Percentiles rank a stretch among this genome's conserved stretches.
Conservation (phyloP, 64 coral and sea anemone species). For the Montipora capricornis region DNA sequence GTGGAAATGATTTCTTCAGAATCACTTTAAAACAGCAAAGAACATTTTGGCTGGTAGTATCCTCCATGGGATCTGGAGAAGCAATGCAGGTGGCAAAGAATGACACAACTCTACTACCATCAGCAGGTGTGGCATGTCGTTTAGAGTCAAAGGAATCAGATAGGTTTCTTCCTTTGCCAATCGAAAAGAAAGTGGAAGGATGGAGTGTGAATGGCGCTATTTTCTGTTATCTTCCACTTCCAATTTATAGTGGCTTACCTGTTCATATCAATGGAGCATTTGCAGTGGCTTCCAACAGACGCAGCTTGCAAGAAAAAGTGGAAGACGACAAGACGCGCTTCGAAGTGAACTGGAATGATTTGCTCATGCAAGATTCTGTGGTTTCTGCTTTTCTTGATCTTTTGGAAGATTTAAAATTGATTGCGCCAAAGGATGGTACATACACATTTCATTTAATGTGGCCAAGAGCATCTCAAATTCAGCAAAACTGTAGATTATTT, state of each 20-base stretch:
- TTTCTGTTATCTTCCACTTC: slow-evolving; percentile 77
- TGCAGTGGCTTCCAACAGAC: no score
- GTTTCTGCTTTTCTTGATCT: slow-evolving; percentile 42
- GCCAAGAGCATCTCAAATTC: slow-evolving; percentile 53
- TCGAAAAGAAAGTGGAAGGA: not conserved
- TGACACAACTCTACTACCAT: slow-evolving; percentile 54
- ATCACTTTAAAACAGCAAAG: no score
- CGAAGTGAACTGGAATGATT: no score
- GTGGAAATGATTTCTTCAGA: slow-evolving; percentile 46
- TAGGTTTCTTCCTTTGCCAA: slow-evolving; percentile 1
- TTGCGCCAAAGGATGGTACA: not conserved
- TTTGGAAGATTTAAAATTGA: slow-evolving; percentile 6
- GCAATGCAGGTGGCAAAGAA: slow-evolving; percentile 42
- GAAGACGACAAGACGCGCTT: no score
- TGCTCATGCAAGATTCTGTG: slow-evolving; percentile 69
- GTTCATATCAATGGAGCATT: no score
- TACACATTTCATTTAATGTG: slow-evolving; percentile 77
- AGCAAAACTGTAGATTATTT: slow-evolving; percentile 22
- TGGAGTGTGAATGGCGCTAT: slow-evolving; percentile 19
- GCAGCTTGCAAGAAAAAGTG: no score
- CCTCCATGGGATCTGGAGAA: slow-evolving; percentile 52
- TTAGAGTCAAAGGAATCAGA: not conserved
- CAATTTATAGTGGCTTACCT: slow-evolving; percentile 67
- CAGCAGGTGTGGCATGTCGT: slow-evolving; percentile 57
- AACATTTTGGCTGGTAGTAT: slow-evolving; percentile 43